Evolutionary conservation across 2,113 vertebrate species (phyloP).

Genomic region (Solea solea): DNA sequence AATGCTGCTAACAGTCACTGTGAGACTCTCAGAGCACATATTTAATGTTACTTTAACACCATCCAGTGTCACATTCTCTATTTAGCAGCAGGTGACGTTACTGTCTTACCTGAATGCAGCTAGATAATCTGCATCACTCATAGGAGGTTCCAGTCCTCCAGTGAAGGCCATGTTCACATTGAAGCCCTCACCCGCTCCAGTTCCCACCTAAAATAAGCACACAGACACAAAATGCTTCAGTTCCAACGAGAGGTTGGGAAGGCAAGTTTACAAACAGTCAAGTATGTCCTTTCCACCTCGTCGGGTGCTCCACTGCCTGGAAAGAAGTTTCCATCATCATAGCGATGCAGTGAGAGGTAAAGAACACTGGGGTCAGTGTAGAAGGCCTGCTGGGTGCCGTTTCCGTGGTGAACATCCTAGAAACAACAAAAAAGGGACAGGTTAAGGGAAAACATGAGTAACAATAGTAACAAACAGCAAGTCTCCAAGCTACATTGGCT

Average conservation of each 20-base stretch:
- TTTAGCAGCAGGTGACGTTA: not conserved
- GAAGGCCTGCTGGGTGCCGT: conserved; percentile 93
- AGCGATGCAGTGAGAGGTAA: conserved; percentile 96
- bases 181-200: conserved; percentile 90
- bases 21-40: no score
- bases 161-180: conserved; percentile 98
- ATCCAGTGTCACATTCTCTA: not conserved
- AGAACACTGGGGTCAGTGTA: conserved; percentile 92
- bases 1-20: no score
- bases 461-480: no score
- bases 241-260: not conserved
- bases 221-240: conserved; percentile 1
- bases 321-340: conserved; percentile 98
- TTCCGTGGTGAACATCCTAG: conserved; percentile 86
- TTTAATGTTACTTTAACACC: no score
- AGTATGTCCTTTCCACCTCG: conserved; percentile 80
- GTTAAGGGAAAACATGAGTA: not conserved
- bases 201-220: conserved; percentile 85
- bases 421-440: not conserved
- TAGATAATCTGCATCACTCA: conserved; percentile 94
- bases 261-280: not conserved
- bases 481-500: not conserved
- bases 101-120: conserved; percentile 91
- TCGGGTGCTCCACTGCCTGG: conserved; percentile 97
- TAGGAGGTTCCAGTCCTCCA: conserved; percentile 94